phyloP scores from a whole-genome alignment of 2,113 vertebrate species.

The Copsychus sechellarum region DNA sequence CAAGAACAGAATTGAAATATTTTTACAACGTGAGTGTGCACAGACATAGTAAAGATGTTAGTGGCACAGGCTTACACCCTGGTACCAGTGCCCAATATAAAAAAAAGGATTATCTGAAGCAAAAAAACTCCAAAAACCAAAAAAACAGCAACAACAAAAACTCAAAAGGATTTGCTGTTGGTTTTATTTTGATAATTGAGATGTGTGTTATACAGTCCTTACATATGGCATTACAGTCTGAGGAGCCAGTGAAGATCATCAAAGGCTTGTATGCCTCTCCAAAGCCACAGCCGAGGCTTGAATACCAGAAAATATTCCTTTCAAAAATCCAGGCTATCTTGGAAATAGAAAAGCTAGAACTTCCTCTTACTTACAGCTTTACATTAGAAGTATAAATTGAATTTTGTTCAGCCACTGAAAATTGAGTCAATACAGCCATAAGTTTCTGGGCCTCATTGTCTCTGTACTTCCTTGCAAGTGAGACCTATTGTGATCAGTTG shows the following conservation, averaged over 20 bases:
- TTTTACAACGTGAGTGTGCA: fast-evolving
- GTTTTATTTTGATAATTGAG: not conserved
- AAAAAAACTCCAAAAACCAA: not conserved
- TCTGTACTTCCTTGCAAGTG: not conserved
- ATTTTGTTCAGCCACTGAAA: not conserved
- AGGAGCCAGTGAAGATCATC: not conserved
- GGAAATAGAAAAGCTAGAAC: not conserved
- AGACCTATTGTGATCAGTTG: not conserved
- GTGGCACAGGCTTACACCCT: not conserved
- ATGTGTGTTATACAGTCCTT: not conserved
- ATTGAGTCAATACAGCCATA: not conserved
- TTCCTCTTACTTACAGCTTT: not conserved
- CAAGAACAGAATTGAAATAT: not conserved
- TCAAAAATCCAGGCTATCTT: not conserved
- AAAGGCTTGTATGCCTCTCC: not conserved
- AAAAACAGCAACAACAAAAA: no score
- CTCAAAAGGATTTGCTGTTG: not conserved
- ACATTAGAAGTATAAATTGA: not conserved
- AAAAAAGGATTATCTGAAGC: not conserved
- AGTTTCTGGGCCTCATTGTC: not conserved
- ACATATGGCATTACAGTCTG: not conserved
- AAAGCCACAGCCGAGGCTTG: not conserved
- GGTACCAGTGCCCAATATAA: not conserved
- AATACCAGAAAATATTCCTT: not conserved
- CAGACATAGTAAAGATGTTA: not conserved